These are phyloP conservation scores for Drosophila yakuba DNA, from an alignment of 1,140 invertebrate species.

Conservation along the genomic window DNA sequence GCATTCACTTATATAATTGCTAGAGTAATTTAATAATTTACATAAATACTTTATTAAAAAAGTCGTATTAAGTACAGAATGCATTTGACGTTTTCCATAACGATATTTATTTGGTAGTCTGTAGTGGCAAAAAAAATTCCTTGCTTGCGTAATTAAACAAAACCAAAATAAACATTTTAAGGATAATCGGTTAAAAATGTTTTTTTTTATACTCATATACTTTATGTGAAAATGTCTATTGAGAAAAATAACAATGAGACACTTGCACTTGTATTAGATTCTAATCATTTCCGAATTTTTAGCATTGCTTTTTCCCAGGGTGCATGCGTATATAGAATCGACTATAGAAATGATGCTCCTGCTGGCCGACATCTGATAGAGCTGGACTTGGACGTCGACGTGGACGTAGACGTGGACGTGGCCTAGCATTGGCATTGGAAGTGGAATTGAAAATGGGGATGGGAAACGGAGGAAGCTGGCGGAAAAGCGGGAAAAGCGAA, in stretches of 20 bases:
- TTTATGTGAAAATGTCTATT: too few relatives aligned
- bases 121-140: too few relatives aligned
- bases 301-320: slow-evolving; percentile 15
- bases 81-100: too few relatives aligned
- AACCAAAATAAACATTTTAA: too few relatives aligned
- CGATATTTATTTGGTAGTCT: too few relatives aligned
- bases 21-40: not conserved
- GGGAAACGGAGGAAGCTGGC: not conserved
- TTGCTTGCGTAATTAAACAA: too few relatives aligned
- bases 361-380: slow-evolving; percentile 30
- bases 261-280: not conserved
- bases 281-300: not conserved
- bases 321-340: slow-evolving; percentile 39
- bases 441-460: slow-evolving; percentile 28
- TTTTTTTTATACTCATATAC: too few relatives aligned
- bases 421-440: slow-evolving; percentile 50
- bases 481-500: slow-evolving; percentile 1
- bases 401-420: slow-evolving; percentile 31
- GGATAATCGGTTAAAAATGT: too few relatives aligned
- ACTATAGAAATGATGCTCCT: slow-evolving; percentile 65
- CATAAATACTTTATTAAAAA: too few relatives aligned
- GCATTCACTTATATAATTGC: not conserved
- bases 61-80: too few relatives aligned
- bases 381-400: slow-evolving; percentile 22
- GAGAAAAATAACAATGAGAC: too few relatives aligned